A percentile compares a stretch with the other conserved stretches of the same genome.
Conservation (phyloP, 2,797 vertebrate species). For the Pangasius larnaudii region DNA sequence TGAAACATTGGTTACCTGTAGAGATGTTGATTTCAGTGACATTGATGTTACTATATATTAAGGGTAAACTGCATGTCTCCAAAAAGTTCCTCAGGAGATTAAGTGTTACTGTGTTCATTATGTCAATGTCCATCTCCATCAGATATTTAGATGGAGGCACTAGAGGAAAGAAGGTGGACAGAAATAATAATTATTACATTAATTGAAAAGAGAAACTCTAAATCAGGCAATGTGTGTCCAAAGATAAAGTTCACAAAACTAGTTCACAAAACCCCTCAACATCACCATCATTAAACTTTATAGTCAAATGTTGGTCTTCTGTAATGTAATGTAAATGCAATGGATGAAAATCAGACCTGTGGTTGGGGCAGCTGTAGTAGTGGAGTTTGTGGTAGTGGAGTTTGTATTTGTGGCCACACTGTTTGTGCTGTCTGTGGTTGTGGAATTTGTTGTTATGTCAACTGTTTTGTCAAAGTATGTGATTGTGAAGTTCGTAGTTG, state of each 20-base stretch:
- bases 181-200: neutral
- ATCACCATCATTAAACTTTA: neutral
- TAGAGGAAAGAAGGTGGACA: neutral
- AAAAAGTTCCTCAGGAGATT: neutral
- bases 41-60: neutral
- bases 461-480: too few relatives aligned
- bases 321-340: neutral
- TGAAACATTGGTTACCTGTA: constrained; percentile 57
- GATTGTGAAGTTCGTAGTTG: neutral
- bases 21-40: constrained; percentile 13
- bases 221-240: neutral
- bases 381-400: neutral
- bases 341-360: neutral
- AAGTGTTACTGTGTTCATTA: neutral
- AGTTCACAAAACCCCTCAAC: neutral
- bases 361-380: neutral
- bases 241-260: neutral
- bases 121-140: constrained; percentile 11
- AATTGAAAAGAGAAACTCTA: constrained; percentile 2
- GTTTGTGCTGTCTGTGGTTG: too few relatives aligned
- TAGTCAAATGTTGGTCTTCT: neutral
- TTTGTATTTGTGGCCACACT: too few relatives aligned
- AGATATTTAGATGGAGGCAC: neutral
- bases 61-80: neutral
- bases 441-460: too few relatives aligned